A percentile compares a stretch with the other conserved stretches of the same genome.
Evolutionary conservation across 2,797 vertebrate genomes (phyloP).

Genomic region (Myiotriccus ornatus): DNA sequence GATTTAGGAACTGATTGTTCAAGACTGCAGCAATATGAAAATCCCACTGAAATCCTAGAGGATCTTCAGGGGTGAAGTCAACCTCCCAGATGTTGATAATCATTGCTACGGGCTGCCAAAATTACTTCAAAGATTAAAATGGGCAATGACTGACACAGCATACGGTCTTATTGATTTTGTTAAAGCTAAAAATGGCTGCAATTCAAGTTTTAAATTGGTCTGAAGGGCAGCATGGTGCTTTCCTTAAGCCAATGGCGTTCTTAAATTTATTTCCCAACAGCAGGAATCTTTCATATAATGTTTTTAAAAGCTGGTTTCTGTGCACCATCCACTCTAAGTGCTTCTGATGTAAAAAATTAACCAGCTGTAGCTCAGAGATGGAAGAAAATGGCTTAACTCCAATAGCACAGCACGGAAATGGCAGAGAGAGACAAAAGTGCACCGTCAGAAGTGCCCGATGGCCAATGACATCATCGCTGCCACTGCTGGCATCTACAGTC

Average conservation of each 20-base stretch:
- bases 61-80: neutral
- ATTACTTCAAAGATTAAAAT: slow-evolving; percentile 6
- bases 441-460: fast-evolving
- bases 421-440: neutral
- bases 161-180: neutral
- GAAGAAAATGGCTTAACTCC: neutral
- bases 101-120: neutral
- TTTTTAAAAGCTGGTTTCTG: neutral
- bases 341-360: slow-evolving; percentile 27
- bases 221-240: neutral
- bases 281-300: neutral
- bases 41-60: neutral
- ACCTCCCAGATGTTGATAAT: neutral
- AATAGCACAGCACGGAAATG: neutral
- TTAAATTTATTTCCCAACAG: slow-evolving; percentile 15
- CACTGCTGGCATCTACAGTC: fast-evolving
- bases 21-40: neutral
- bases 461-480: neutral
- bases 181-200: slow-evolving; percentile 39
- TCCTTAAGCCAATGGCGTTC: neutral
- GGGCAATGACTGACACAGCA: neutral
- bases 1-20: neutral
- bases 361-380: neutral
- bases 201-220: slow-evolving; percentile 45
- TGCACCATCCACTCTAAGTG: neutral